Evolutionary conservation across 2,797 vertebrate genomes (phyloP).

Genomic region (Neolamprologus multifasciatus): DNA sequence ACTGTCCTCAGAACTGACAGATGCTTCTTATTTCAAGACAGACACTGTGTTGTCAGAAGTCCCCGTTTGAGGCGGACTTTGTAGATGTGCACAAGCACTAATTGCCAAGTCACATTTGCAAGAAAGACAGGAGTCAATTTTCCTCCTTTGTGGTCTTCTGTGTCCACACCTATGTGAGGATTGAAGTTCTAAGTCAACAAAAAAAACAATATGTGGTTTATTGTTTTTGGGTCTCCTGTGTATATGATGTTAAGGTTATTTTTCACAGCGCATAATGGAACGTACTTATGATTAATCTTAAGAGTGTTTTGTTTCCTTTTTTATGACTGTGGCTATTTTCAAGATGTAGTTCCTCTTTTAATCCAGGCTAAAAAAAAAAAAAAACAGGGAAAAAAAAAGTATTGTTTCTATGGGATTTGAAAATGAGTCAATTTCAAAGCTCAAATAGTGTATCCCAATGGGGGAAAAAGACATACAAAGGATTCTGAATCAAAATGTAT

Average conservation of each 20-base stretch:
- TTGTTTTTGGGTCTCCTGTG: conserved; percentile 67
- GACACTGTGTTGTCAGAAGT: conserved; percentile 76
- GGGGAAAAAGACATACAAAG: conserved; percentile 61
- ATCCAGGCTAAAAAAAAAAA: conserved; percentile 25
- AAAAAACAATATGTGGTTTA: conserved; percentile 61
- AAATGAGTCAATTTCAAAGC: conserved; percentile 70
- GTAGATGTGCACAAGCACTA: conserved; percentile 75
- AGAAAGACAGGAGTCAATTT: conserved; percentile 75
- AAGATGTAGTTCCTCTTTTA: conserved; percentile 65
- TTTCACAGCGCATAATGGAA: conserved; percentile 59
- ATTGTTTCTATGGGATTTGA: conserved; percentile 67
- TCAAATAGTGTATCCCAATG: conserved; percentile 57
- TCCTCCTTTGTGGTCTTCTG: conserved; percentile 68
- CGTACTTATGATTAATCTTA: conserved; percentile 61
- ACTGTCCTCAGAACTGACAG: conserved; percentile 82
- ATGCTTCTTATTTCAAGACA: conserved; percentile 80
- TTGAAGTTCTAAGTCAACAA: conserved; percentile 70
- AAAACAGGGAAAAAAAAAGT: conserved; percentile 31
- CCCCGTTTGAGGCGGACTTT: conserved; percentile 75
- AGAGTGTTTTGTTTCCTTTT: conserved; percentile 60
- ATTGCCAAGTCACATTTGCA: conserved; percentile 80
- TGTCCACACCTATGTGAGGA: conserved; percentile 66
- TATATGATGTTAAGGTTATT: conserved; percentile 66
- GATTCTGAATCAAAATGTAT: conserved; percentile 66
- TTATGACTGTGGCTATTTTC: conserved; percentile 63